A percentile compares a stretch with the other conserved stretches of the same genome.
Conservation (phyloP, 2,113 vertebrate species). For the Aleadryas rufinucha region DNA sequence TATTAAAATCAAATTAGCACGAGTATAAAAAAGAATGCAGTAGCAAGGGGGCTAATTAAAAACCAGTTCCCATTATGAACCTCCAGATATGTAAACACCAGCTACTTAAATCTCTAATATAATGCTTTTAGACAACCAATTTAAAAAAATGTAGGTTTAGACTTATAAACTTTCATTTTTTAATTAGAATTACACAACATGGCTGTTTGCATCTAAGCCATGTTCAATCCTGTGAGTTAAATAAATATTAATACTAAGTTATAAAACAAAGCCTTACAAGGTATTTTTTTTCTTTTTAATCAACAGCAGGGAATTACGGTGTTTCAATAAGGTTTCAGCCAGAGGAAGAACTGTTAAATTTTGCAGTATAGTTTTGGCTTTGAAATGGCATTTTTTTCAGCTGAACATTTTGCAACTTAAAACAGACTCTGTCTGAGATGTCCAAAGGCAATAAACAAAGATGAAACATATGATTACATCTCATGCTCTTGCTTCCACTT, state of each 20-base stretch:
- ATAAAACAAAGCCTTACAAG: not conserved
- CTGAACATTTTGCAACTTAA: conserved; percentile 25
- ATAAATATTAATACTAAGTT: not conserved
- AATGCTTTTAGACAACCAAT: not conserved
- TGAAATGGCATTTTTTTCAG: conserved; percentile 21
- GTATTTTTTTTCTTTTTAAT: not conserved
- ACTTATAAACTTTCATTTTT: not conserved
- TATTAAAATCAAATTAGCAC: not conserved
- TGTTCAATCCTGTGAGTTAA: not conserved
- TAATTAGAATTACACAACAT: not conserved
- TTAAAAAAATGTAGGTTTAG: not conserved
- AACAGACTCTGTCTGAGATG: conserved; percentile 12
- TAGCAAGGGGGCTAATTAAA: not conserved
- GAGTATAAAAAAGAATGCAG: not conserved
- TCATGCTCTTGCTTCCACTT: conserved; percentile 34
- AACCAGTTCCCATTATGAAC: not conserved
- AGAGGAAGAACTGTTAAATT: not conserved
- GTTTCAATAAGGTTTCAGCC: not conserved
- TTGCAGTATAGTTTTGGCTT: not conserved
- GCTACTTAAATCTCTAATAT: not conserved
- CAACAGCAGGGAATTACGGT: not conserved
- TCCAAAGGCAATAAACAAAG: conserved; percentile 49
- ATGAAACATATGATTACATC: conserved; percentile 8
- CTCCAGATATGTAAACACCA: not conserved
- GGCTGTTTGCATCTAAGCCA: not conserved